Percentiles rank a stretch among this genome's conserved stretches.
Conservation (phyloP, 2,797 vertebrate genomes). For the Micrastur ruficollis region DNA sequence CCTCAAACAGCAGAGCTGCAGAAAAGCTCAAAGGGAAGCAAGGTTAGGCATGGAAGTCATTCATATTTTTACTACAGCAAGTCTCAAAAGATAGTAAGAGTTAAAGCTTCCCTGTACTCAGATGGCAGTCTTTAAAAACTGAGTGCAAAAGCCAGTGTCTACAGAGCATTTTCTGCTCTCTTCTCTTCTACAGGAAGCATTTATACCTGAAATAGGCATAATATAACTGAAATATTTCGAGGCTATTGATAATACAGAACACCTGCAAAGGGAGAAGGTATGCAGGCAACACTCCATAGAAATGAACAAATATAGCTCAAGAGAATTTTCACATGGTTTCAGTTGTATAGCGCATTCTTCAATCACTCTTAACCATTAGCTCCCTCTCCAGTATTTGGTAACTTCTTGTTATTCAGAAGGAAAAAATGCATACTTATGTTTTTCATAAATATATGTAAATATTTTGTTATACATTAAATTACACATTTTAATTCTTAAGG, state of each 20-base stretch:
- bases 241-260: background rate
- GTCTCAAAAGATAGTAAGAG: background rate
- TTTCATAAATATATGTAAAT: background rate
- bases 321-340: background rate
- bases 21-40: background rate
- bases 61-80: background rate
- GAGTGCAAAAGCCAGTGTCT: background rate
- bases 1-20: background rate
- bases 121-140: background rate
- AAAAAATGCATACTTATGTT: background rate
- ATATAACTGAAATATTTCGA: slow-evolving; percentile 5
- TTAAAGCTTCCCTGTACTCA: background rate
- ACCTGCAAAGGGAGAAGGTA: background rate
- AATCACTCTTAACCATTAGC: background rate
- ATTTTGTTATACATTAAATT: background rate
- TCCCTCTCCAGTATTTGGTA: background rate
- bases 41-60: background rate
- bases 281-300: background rate
- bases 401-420: background rate
- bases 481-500: background rate
- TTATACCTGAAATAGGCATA: background rate
- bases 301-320: background rate
- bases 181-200: background rate
- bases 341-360: background rate
- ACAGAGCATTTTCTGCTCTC: background rate